Evolutionary conservation across 2,797 vertebrate species (phyloP).

Genomic region (Parotocinclus haroldoi): DNA sequence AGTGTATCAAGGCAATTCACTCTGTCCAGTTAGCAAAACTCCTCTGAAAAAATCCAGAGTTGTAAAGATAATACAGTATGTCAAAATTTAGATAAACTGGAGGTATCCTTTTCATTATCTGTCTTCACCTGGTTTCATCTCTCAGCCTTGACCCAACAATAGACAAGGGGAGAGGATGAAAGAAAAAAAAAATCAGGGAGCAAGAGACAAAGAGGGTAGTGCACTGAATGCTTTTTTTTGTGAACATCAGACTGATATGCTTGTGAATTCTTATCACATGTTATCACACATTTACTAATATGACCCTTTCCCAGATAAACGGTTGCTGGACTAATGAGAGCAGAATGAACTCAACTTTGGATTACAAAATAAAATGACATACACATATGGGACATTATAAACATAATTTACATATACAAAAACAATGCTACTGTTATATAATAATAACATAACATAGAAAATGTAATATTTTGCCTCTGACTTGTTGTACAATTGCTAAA

Average conservation of each 20-base stretch:
- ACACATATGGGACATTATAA: not conserved
- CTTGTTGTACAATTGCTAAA: too few relatives aligned
- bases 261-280: constrained; percentile 30
- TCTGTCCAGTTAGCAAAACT: constrained; percentile 54
- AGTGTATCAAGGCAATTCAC: constrained; percentile 38
- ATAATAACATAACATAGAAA: too few relatives aligned
- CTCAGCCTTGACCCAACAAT: constrained; percentile 62
- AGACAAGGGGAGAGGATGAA: constrained; percentile 33
- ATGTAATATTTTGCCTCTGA: too few relatives aligned
- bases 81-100: constrained; percentile 49
- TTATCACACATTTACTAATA: constrained; percentile 32
- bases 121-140: constrained; percentile 22
- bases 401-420: too few relatives aligned
- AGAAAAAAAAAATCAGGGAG: constrained; percentile 24
- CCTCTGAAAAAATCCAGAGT: constrained; percentile 63
- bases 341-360: constrained; percentile 25
- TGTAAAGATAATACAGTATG: constrained; percentile 67
- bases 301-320: constrained; percentile 30
- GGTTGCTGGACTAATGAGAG: constrained; percentile 28
- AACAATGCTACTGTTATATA: too few relatives aligned
- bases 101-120: constrained; percentile 43
- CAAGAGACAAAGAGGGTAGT: not conserved
- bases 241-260: constrained; percentile 20
- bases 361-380: not conserved
- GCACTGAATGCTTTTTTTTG: constrained; percentile 12